Base-by-base conservation (phyloP, 2,797 vertebrate species). In the Enteromius afrohamiltoni region DNA sequence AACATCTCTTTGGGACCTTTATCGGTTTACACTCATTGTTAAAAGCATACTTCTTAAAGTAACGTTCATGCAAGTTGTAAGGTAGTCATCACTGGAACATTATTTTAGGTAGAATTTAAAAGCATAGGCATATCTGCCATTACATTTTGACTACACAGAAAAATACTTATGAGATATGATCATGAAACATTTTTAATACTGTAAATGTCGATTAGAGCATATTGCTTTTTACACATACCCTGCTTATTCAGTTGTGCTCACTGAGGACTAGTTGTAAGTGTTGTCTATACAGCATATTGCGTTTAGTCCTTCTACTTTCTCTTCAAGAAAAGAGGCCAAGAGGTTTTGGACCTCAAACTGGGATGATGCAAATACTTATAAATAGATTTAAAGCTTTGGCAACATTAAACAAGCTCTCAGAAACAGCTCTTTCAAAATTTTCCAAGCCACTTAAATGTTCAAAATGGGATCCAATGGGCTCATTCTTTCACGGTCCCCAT, bases 371-470 rank as follows among this genome's bases (percentile, higher is more conserved):
- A 49, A 75, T 17, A 42, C 65, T 26, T 79, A 80, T 79, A 78
- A 74, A 86, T 85, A 67, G 67, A 75, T 69, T 76, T 83, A 73
- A 60, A 47, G 37, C 55, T 53, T 82, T 82, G 64, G 60, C n/a
- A 65, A 37, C 16, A 2, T 21, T 9, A 85, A 73, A 70, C 55
- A 80, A 71, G 17, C 23, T 26, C 23, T 82, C 45, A 62, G 53
- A 62, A 51, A 29, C 60, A 31, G 29, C 40, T 47, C 60, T 79
- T 79, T 79, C 29, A 79, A 76, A 85, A 65, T 14, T 49, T 26
- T 85, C 76, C 80, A 84, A 84, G 74, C 58, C 69, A 53, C 55
- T 77, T 77, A 31, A 84, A 74, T 77, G 70, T 64, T 67, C 34
- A 58, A 19, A 82, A 68, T 34, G 23, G 23, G 55, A 77, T 71